Base-by-base conservation (phyloP, 2,113 vertebrate species). In the Osmerus mordax region DNA sequence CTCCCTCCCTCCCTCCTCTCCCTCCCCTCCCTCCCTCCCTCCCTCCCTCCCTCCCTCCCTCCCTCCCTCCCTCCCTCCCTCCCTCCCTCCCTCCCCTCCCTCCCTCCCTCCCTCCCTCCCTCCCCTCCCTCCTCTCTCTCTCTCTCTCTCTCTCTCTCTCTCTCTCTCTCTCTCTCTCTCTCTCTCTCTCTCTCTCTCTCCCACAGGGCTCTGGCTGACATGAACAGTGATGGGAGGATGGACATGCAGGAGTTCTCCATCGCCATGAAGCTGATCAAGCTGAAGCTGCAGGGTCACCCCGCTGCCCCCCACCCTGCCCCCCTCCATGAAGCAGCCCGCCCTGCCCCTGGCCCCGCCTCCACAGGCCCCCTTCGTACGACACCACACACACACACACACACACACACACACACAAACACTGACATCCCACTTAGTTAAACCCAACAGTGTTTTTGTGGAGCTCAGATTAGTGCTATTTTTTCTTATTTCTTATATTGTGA, bases 251-350 rank as follows among this genome's bases (percentile, higher is more conserved):
- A 99, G 89, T 99, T 99, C 81, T 99, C 97, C 80, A 98, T 99
- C 72, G 97, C 97, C 32, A 99, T 99, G 97, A 99, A 99, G 80
- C 95, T 99, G 60, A 99, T 99, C 86, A 99, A 99, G 29, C 90
- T 99, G 81, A 98, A 96, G 81, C 92, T 99, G 0, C 97, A 99
- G 89, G 97, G 97, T 61, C 97, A 98, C 88, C 93, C 94, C 11
- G n/a, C 92, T 99, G 60, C 97, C 97, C 6, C 89, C 95, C 1
- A 16, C 90, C 3, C 92, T 99, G 67, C 97, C 97, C 64, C 91
- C 95, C 8, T 90, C 94, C 87, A 99, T 99, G 97, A 96, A 95
- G 72, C 95, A 95, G 81, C 92, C 93, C 1, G 93, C 94, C 0
- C 91, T 95, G 25, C 28, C 61, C 28, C 25, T 32, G 59, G 21